Conservation (phyloP, 2,797 vertebrate species). For the Aselliscus stoliczkanus region DNA sequence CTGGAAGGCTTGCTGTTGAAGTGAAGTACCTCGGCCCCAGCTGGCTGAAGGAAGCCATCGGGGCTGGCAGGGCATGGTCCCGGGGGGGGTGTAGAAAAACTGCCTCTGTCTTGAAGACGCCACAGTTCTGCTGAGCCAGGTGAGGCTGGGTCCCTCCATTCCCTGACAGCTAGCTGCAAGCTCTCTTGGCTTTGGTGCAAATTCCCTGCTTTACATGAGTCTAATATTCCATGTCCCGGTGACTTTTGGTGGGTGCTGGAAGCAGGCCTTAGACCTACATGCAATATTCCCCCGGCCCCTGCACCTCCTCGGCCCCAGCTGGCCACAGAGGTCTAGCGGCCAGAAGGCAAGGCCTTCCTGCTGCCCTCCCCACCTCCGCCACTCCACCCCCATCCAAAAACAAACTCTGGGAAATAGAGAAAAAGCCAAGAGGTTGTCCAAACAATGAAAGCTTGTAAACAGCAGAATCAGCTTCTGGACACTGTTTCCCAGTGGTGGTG, state of each 20-base stretch:
- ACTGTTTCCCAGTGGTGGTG: background rate
- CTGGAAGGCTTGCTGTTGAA: background rate
- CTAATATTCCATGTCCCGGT: background rate
- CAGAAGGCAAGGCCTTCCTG: background rate
- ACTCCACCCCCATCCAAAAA: background rate
- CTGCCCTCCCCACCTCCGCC: background rate
- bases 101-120: background rate
- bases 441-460: background rate
- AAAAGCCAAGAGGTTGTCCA: background rate
- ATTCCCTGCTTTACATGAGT: background rate
- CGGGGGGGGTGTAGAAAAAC: background rate
- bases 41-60: background rate
- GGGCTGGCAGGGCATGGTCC: background rate
- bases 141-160: background rate
- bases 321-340: background rate
- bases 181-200: background rate
- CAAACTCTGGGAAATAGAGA: background rate
- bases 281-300: background rate
- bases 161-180: background rate
- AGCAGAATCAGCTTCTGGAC: background rate
- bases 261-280: background rate
- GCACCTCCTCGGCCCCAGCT: background rate
- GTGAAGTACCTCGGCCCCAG: background rate
- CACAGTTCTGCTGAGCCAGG: background rate
- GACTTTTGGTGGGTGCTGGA: background rate